Base-by-base conservation (phyloP, 2,888 invertebrate genomes). In the Drosophila quinaria region DNA sequence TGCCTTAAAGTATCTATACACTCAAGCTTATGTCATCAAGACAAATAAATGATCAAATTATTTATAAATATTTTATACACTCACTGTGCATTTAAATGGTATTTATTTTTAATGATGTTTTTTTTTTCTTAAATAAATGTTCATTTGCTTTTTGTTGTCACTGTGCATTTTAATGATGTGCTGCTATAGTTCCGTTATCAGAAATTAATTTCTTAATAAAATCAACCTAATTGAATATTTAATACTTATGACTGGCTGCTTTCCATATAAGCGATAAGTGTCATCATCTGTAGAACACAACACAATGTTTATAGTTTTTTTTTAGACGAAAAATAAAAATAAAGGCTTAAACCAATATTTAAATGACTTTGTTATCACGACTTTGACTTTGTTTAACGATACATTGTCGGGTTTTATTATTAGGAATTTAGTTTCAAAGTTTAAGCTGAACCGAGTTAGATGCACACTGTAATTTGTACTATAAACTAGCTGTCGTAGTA, bases 341-440 rank as follows among this genome's bases (percentile, higher is more conserved):
- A 22, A 52, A 37, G 25, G 19, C 11, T n/a, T 15, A 49, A 60
- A 47, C 63, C 74, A 74, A 70, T 79, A 81, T 82, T 74, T 70
- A 82, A 74, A 80, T 80, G 64, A 47, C 62, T 82, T 69, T 69
- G 63, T 71, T 80, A 82, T 70, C 82, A 80, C 82, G 82, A 81
- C 70, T 65, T 69, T 74, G 72, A 64, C 63, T 66, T 74, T 72
- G 71, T 70, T 80, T 69, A 81, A 74, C 72, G 52, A 61, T 66
- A 58, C 37, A 46, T 46, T 52, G 31, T 46, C 22, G 61, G 9
- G 35, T 67, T 74, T 74, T 74, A 78, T 70, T 78, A 67, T 68
- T 64, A 64, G 52, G 60, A 25, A 49, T 68, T 54, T 29, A 54
- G 68, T 59, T 67, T 61, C 59, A 63, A 59, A 63, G 58, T 54